These are phyloP conservation scores for Urocyon cinereoargenteus DNA, from an alignment of 2,797 vertebrate species.

Conservation along the genomic window DNA sequence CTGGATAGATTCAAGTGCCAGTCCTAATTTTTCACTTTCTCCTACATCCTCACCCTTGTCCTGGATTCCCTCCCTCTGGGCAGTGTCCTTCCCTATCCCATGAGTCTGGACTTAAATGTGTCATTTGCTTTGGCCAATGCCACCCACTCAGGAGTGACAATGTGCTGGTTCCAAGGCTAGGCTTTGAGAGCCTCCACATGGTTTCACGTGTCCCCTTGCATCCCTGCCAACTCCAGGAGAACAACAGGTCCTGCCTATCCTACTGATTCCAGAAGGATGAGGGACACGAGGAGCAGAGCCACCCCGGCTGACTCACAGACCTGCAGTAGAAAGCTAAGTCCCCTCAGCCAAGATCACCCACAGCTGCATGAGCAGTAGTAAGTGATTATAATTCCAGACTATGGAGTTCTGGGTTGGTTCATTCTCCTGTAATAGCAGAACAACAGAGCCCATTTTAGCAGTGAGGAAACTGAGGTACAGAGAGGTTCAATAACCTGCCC, in stretches of 20 bases:
- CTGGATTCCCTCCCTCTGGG: not conserved
- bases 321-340: not conserved
- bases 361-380: rapidly evolving
- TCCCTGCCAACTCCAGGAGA: not conserved
- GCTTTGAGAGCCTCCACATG: not conserved
- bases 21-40: not conserved
- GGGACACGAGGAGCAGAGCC: not conserved
- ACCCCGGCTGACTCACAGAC: not conserved
- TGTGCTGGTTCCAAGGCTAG: not conserved
- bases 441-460: not conserved
- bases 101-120: not conserved
- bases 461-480: not conserved
- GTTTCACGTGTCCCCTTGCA: not conserved
- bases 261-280: not conserved
- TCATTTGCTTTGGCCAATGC: not conserved
- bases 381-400: not conserved
- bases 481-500: not conserved
- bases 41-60: no score
- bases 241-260: not conserved
- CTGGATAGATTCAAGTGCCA: not conserved
- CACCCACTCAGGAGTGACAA: not conserved
- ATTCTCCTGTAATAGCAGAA: not conserved
- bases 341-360: not conserved
- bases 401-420: no score
- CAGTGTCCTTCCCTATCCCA: not conserved